Percentiles rank a stretch among this genome's conserved stretches.
Conservation (phyloP, 2,888 invertebrate genomes). For the Lingula anatina region DNA sequence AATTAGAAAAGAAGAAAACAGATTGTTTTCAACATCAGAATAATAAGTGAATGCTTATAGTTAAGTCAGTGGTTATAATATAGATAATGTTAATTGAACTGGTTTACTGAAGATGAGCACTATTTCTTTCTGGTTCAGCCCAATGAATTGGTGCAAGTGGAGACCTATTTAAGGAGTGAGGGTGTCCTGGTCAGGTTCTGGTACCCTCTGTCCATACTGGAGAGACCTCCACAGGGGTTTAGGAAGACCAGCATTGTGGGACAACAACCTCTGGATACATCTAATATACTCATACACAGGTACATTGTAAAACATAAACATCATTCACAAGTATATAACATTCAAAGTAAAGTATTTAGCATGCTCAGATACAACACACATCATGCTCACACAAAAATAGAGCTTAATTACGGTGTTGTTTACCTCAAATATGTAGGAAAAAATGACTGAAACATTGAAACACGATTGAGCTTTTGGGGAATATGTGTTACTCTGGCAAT, state of each 20-base stretch:
- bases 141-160: conserved; percentile 50
- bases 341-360: too few species aligned
- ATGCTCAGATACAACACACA: neutral
- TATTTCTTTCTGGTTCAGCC: conserved; percentile 18
- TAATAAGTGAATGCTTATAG: too few species aligned
- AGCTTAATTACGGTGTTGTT: neutral
- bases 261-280: conserved; percentile 43
- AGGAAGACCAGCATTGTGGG: conserved; percentile 42
- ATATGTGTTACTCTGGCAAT: too few species aligned
- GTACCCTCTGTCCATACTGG: conserved; percentile 50
- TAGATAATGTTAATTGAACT: too few species aligned
- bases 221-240: conserved; percentile 44
- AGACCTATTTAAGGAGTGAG: conserved; percentile 50
- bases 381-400: neutral
- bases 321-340: too few species aligned
- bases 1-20: too few species aligned
- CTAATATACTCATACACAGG: conserved; percentile 44
- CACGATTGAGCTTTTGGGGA: too few species aligned
- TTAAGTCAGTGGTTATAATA: too few species aligned
- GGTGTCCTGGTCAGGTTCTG: conserved; percentile 51
- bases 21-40: too few species aligned
- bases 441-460: too few species aligned
- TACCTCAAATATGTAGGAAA: neutral
- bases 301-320: conserved; percentile 10
- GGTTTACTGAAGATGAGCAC: too few species aligned